Conservation (phyloP, 2,113 vertebrate species). For the Empidonax alnorum region DNA sequence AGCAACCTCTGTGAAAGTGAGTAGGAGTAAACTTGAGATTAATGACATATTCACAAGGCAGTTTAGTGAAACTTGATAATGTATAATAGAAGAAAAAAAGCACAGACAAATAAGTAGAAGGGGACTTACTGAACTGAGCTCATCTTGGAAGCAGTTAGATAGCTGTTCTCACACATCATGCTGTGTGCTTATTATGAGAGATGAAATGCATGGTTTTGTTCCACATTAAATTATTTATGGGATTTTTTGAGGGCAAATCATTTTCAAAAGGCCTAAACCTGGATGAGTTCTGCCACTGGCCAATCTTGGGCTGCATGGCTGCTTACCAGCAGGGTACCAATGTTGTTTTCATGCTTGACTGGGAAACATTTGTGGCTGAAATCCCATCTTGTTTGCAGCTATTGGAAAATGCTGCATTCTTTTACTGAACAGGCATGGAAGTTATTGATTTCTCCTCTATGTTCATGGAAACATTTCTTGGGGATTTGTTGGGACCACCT, state of each 20-base stretch:
- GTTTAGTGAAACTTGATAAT: conserved; percentile 13
- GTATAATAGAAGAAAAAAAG: neutral
- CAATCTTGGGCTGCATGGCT: neutral
- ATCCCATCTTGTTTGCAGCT: conserved; percentile 54
- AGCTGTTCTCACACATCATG: neutral
- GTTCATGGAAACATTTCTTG: conserved; percentile 24
- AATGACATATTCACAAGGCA: conserved; percentile 2
- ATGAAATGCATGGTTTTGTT: neutral
- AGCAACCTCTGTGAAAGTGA: neutral
- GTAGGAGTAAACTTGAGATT: neutral
- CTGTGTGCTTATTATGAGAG: neutral
- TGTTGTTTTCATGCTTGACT: conserved; percentile 62
- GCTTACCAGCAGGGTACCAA: conserved; percentile 33
- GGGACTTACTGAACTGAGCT: neutral
- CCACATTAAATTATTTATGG: conserved; percentile 14
- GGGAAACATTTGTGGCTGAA: conserved; percentile 43
- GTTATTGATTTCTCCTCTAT: conserved; percentile 61
- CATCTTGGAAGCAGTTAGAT: conserved; percentile 8
- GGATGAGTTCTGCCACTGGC: conserved; percentile 5
- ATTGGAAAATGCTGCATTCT: conserved; percentile 13
- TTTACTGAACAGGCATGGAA: conserved; percentile 43
- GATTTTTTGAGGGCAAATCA: neutral
- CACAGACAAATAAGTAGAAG: neutral
- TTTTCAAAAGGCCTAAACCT: neutral
- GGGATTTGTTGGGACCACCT: neutral